phyloP scores from a whole-genome alignment of 2,113 vertebrate genomes.

The Rallus limicola region DNA sequence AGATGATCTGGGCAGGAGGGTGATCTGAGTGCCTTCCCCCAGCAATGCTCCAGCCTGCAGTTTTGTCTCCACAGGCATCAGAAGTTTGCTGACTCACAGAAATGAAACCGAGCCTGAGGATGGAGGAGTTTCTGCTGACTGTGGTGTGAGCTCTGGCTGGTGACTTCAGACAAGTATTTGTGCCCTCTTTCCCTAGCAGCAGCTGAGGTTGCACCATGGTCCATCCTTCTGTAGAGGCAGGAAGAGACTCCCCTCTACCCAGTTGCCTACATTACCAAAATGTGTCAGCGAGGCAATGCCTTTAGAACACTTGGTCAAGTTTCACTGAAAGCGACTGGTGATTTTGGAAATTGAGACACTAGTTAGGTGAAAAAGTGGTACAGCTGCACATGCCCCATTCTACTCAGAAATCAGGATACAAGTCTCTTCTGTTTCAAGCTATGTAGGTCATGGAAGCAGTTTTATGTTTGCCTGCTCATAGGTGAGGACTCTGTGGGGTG shows the following conservation, averaged over 20 bases:
- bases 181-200: background rate
- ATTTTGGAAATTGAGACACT: background rate
- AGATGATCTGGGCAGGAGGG: background rate
- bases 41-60: accelerated
- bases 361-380: background rate
- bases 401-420: background rate
- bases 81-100: background rate
- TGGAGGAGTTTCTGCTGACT: background rate
- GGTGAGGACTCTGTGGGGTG: background rate
- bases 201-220: background rate
- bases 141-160: background rate
- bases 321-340: background rate
- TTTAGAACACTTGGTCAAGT: background rate
- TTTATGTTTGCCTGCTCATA: background rate
- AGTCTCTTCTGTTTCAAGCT: background rate
- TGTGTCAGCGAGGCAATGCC: background rate
- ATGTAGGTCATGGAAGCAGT: background rate
- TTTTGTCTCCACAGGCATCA: background rate
- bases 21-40: background rate
- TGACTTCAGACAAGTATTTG: background rate
- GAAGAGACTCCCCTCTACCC: background rate
- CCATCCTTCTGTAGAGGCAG: background rate
- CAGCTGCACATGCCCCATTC: background rate
- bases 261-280: background rate
- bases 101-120: background rate